A percentile compares a stretch with the other conserved stretches of the same genome.
Evolutionary conservation across 2,797 vertebrate genomes (phyloP).

Genomic region (Luscinia megarhynchos): DNA sequence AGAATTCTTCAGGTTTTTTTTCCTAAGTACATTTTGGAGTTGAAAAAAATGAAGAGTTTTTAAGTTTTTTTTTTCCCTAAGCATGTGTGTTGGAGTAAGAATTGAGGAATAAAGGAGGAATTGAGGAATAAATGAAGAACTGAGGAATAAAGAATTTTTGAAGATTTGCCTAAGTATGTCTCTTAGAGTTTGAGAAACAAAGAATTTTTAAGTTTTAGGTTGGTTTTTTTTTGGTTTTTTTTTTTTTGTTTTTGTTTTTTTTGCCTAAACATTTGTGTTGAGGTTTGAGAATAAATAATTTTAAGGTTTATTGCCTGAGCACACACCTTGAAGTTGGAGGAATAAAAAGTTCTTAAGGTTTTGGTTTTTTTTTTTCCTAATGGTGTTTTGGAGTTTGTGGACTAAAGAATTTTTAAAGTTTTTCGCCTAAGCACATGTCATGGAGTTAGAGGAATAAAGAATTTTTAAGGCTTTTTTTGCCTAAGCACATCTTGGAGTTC

Average conservation of each 20-base stretch:
- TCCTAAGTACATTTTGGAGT: background rate
- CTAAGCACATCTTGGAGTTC: background rate
- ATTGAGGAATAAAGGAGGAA: background rate
- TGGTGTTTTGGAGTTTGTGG: too few relatives aligned
- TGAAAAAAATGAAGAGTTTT: background rate
- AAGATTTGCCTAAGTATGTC: too few relatives aligned
- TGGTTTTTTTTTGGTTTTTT: too few relatives aligned
- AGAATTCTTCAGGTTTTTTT: too few relatives aligned
- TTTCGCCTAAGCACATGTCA: background rate
- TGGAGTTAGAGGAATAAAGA: background rate
- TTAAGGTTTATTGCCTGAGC: too few relatives aligned
- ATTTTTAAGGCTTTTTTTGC: background rate
- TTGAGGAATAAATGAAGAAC: too few relatives aligned
- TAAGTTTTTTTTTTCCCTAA: background rate
- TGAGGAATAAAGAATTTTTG: background rate
- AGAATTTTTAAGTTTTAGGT: too few relatives aligned
- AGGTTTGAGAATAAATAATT: too few relatives aligned
- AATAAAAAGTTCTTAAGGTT: background rate
- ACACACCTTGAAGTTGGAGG: background rate
- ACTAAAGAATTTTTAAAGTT: background rate
- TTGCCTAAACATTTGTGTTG: too few relatives aligned
- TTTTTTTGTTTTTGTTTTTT: too few relatives aligned
- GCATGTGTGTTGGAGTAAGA: fast-evolving
- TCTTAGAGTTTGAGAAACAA: too few relatives aligned
- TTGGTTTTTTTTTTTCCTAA: background rate